Percentiles rank a stretch among this genome's conserved stretches.
These are phyloP conservation scores for Murina feae DNA, from an alignment of 2,113 vertebrate genomes.

Conservation along the genomic window DNA sequence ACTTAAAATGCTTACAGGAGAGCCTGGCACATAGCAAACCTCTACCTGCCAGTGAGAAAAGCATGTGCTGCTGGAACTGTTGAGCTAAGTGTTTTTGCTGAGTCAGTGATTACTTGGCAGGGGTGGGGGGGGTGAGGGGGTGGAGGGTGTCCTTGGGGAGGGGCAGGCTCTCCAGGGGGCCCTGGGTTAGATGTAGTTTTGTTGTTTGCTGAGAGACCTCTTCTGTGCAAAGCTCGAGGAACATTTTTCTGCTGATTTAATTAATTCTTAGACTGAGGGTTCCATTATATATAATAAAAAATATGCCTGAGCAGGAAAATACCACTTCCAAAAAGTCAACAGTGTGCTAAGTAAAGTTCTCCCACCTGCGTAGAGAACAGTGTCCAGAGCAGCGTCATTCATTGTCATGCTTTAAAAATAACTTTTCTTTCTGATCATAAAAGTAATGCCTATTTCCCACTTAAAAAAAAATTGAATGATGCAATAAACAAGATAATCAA, in stretches of 20 bases:
- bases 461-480: not conserved
- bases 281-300: not conserved
- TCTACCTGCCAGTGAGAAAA: not conserved
- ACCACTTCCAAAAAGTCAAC: not conserved
- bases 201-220: not conserved
- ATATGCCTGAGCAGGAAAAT: not conserved
- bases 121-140: too few relatives aligned
- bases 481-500: not conserved
- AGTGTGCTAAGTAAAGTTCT: not conserved
- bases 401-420: not conserved
- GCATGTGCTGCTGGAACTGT: not conserved
- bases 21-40: rapidly evolving
- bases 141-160: too few relatives aligned
- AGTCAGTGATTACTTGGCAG: not conserved
- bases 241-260: not conserved
- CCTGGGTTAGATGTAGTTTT: not conserved
- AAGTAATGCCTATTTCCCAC: not conserved
- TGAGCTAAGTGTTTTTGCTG: not conserved
- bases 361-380: not conserved
- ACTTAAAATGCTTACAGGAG: not conserved
- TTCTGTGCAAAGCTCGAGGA: not conserved
- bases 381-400: not conserved
- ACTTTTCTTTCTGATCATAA: not conserved
- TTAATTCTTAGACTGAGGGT: not conserved
- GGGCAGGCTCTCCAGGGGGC: not conserved